Conservation (phyloP, 2,797 vertebrate genomes). For the Alectoris magna region DNA sequence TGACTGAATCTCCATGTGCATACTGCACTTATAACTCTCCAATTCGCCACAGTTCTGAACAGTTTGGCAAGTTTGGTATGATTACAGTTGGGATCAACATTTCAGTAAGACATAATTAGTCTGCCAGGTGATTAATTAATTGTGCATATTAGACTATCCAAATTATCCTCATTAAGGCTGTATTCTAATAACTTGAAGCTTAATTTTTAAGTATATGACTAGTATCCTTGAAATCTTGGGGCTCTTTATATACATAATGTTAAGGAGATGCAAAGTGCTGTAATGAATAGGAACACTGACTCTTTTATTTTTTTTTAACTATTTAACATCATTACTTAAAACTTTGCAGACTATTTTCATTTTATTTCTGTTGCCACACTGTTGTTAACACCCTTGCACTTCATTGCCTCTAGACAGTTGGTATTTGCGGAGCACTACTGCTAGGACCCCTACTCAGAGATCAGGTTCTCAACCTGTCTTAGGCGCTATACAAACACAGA, state of each 20-base stretch:
- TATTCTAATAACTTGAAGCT: conserved; percentile 13
- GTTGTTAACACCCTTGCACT: not conserved
- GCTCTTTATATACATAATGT: not conserved
- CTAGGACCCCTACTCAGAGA: not conserved
- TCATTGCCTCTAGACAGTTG: not conserved
- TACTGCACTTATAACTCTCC: not conserved
- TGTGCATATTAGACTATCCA: conserved; percentile 17
- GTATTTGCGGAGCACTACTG: accelerated
- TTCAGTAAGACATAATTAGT: conserved; percentile 34
- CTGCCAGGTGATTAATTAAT: conserved; percentile 45
- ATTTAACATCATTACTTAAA: not conserved
- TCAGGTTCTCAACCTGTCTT: not conserved
- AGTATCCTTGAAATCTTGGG: conserved; percentile 38
- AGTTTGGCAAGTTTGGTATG: conserved; percentile 2
- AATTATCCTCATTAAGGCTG: conserved; percentile 29
- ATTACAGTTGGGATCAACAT: conserved; percentile 17
- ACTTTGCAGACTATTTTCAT: not conserved
- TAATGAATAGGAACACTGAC: not conserved
- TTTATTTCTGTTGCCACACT: not conserved
- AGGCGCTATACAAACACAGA: not conserved
- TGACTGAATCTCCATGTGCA: accelerated
- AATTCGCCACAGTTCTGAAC: accelerated
- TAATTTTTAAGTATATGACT: conserved; percentile 46
- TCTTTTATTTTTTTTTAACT: not conserved
- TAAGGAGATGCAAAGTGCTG: not conserved